These are phyloP conservation scores for Lithobates sylvaticus DNA, from an alignment of 2,797 vertebrate genomes.

Conservation along the genomic window DNA sequence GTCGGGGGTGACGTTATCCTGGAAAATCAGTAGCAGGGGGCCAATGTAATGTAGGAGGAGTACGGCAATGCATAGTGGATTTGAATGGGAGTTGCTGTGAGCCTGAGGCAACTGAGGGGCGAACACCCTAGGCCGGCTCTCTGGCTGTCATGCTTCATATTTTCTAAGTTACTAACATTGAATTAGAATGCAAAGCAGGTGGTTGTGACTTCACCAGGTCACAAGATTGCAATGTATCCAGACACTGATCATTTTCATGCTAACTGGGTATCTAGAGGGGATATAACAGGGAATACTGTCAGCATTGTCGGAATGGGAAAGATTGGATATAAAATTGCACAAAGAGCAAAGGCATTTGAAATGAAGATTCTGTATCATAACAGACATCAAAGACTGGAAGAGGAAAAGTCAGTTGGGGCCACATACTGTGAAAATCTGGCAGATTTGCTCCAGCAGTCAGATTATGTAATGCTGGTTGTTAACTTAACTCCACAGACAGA, in stretches of 20 bases:
- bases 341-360: conserved; percentile 81
- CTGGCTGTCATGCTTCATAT: too few relatives aligned
- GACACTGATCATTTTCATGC: conserved; percentile 66
- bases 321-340: conserved; percentile 80
- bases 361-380: conserved; percentile 88
- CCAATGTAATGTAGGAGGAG: too few relatives aligned
- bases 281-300: conserved; percentile 79
- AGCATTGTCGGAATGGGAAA: conserved; percentile 85
- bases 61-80: too few relatives aligned
- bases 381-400: conserved; percentile 75
- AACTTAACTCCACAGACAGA: conserved; percentile 76
- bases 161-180: too few relatives aligned
- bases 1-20: too few relatives aligned
- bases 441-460: conserved; percentile 78
- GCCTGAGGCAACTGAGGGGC: too few relatives aligned
- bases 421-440: conserved; percentile 78
- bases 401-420: conserved; percentile 78
- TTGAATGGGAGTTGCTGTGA: too few relatives aligned
- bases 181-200: too few relatives aligned
- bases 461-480: conserved; percentile 80
- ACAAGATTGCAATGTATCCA: conserved; percentile 71
- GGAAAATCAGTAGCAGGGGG: too few relatives aligned
- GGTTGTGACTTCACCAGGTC: conserved; percentile 65
- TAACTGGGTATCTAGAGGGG: conserved; percentile 69
- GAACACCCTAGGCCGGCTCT: too few relatives aligned